Conservation (phyloP, 2,888 invertebrate genomes). For the Acrocera orbiculus region DNA sequence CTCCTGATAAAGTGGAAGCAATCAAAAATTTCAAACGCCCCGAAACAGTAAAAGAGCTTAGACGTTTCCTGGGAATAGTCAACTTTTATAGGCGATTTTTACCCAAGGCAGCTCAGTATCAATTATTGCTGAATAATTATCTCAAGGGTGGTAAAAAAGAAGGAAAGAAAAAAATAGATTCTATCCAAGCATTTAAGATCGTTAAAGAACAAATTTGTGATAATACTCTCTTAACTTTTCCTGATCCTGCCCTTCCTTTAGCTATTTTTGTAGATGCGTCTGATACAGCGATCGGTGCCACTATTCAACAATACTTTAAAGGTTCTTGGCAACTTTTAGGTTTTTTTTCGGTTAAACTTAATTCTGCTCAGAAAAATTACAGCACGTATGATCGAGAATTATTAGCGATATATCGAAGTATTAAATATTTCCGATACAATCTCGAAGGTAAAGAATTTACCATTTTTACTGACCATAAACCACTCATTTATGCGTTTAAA, state of each 20-base stretch:
- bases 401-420: background rate
- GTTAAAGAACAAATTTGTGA: no score
- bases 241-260: background rate
- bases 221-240: no score
- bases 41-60: background rate
- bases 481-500: background rate
- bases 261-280: background rate
- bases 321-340: background rate
- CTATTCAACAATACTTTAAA: background rate
- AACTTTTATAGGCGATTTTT: slow-evolving; percentile 1
- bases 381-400: slow-evolving; percentile 1
- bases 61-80: slow-evolving; percentile 1
- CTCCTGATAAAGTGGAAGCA: background rate
- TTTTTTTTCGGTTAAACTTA: background rate
- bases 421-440: background rate
- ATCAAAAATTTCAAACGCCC: background rate
- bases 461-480: slow-evolving; percentile 1
- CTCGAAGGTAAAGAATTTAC: background rate
- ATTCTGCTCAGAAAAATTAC: background rate
- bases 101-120: background rate
- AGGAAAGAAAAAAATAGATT: background rate
- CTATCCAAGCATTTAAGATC: background rate
- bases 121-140: background rate
- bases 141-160: background rate
- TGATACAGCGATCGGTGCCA: background rate